These are phyloP conservation scores for Hyles euphorbiae DNA, from an alignment of 1,140 invertebrate species.

Conservation along the genomic window DNA sequence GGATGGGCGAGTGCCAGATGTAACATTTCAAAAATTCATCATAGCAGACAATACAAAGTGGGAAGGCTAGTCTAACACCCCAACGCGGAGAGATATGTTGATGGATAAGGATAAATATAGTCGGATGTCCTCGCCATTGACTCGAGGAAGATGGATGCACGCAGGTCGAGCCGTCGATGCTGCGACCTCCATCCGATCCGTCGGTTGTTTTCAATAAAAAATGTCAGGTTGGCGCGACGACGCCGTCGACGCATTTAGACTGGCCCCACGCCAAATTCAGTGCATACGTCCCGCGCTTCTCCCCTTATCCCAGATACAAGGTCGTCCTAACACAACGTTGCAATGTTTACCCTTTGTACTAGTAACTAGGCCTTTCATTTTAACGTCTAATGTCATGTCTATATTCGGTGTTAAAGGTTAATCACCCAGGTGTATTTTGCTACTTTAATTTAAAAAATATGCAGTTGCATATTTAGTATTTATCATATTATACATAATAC, in stretches of 20 bases:
- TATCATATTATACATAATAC: no score
- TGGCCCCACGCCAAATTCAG: conserved; percentile 54
- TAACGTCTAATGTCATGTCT: not conserved
- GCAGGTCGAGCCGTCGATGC: conserved; percentile 50
- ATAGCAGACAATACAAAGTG: conserved; percentile 26
- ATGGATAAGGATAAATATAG: conserved; percentile 56
- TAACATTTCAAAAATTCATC: conserved; percentile 10
- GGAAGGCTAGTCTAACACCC: conserved; percentile 3
- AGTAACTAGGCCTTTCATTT: not conserved
- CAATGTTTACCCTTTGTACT: conserved; percentile 11
- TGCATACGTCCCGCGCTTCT: conserved; percentile 48
- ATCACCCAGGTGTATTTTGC: no score
- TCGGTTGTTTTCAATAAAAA: conserved; percentile 72
- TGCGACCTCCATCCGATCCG: conserved; percentile 49
- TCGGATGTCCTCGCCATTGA: conserved; percentile 67
- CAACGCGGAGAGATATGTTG: conserved; percentile 25
- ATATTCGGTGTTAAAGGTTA: not conserved
- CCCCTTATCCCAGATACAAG: conserved; percentile 50
- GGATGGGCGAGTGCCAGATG: conserved; percentile 29
- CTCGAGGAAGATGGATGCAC: conserved; percentile 64
- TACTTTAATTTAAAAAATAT: no score
- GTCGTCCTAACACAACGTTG: conserved; percentile 38
- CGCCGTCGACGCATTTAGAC: conserved; percentile 64
- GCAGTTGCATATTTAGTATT: no score
- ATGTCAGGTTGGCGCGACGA: conserved; percentile 67